phyloP scores from a whole-genome alignment of 2,888 invertebrate species.

The Scrobipalpa atriplicella region DNA sequence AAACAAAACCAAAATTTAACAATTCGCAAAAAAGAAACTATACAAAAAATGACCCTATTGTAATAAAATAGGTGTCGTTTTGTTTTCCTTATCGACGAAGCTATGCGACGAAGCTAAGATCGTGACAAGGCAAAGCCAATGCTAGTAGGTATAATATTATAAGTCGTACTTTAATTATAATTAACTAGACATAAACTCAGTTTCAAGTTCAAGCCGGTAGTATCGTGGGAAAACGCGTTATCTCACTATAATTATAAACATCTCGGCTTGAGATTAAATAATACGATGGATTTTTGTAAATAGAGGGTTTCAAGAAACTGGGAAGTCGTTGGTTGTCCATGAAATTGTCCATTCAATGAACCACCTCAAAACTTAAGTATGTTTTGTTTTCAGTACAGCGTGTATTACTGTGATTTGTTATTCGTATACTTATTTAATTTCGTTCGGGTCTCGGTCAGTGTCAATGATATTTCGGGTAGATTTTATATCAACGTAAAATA shows the following conservation, averaged over 20 bases:
- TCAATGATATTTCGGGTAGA: no score
- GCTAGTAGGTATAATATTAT: conserved; percentile 29
- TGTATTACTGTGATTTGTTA: no score
- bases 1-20: not conserved
- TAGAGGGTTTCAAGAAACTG: conserved; percentile 20
- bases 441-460: no score
- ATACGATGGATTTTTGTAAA: conserved; percentile 23
- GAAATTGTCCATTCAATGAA: not conserved
- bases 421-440: no score
- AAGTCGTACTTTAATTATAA: conserved; percentile 33
- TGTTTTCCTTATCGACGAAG: conserved; percentile 19
- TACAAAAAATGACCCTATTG: not conserved
- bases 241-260: conserved; percentile 24
- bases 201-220: conserved; percentile 36
- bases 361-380: not conserved
- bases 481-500: no score
- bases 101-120: conserved; percentile 25
- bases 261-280: conserved; percentile 20
- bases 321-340: conserved; percentile 20
- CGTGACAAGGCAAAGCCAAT: conserved; percentile 35
- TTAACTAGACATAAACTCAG: conserved; percentile 34
- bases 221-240: conserved; percentile 37
- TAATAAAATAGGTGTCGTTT: conserved; percentile 8
- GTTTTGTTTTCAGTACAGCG: not conserved
- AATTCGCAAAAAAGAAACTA: conserved; percentile 12